Evolutionary conservation across 2,797 vertebrate genomes (phyloP), one percentile per base, ranked within the genome.

Genomic region (Iguana delicatissima): DNA sequence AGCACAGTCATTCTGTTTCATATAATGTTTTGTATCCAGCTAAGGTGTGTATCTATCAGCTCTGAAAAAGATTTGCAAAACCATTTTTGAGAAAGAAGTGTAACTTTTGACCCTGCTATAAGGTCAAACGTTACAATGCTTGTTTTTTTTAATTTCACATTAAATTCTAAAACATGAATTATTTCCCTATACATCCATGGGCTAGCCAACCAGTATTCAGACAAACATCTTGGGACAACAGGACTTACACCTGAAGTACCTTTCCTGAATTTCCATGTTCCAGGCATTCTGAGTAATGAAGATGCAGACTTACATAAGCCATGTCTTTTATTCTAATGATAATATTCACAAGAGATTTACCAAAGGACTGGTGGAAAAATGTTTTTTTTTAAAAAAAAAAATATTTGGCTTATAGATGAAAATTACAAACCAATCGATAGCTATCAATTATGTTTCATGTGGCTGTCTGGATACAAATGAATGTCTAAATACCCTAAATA

Each of bases 21-120:
- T 97, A 98, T 97, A 97, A 98, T 98, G 98, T 98, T 98, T 98
- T 98, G 97, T 98, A 98, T 98, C 98, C 98, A 98, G 97, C 98
- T 98, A 98, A 98, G 97, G 96, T 98, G 97, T 98, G 98, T 98
- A 96, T 98, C 98, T 98, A 98, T 98, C 97, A 98, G 97, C 96
- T 98, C 98, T 98, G 98, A 98, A 98, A 98, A 97, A 98, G 98
- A 98, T 96, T 96, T 97, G 97, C 97, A 98, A 98, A 98, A 98
- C 94, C 97, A 96, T 96, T 97, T 98, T 98, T 98, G 97, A 98
- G 97, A 97, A 97, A 95, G 95, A 90, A 97, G 97, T 91, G 94
- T 96, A 96, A 97, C 95, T 72, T 97, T 96, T 91, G 96, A 96
- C 93, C 95, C 89, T 84, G 80, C 59, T 38, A 92, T 95, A 96